Conservation (phyloP, 92 coral and sea anemone genomes). For the Siderastrea radians region DNA sequence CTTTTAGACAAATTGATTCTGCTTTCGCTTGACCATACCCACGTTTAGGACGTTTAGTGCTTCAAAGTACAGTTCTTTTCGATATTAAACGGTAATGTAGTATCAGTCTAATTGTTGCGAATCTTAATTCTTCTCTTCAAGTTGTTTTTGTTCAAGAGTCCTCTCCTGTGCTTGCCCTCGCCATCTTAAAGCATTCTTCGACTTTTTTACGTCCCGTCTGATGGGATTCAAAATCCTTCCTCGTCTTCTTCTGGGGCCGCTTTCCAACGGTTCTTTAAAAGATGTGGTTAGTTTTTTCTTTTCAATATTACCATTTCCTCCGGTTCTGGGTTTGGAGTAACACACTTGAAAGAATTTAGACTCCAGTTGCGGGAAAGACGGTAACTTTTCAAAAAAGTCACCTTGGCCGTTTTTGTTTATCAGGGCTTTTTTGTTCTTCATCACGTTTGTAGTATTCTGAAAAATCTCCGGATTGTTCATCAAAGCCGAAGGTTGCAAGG, state of each 20-base stretch:
- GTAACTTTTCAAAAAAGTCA: background rate
- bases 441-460: background rate
- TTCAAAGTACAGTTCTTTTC: too few species aligned
- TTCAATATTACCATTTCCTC: background rate
- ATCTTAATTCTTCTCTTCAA: background rate
- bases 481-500: background rate
- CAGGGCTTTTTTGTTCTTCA: background rate
- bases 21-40: too few species aligned
- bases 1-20: too few species aligned
- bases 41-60: too few species aligned
- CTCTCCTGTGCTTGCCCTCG: background rate
- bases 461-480: background rate
- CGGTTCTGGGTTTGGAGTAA: conserved; percentile 24
- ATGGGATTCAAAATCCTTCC: conserved; percentile 18
- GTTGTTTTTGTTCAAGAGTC: background rate
- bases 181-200: background rate
- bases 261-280: background rate
- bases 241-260: background rate
- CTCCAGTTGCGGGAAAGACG: background rate
- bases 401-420: background rate
- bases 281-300: conserved; percentile 13
- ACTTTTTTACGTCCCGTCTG: background rate
- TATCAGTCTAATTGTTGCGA: too few species aligned
- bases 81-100: too few species aligned
- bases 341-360: conserved; percentile 20